Evolutionary conservation across 2,888 invertebrate species (phyloP).

Genomic region (Tanypteryx hageni): DNA sequence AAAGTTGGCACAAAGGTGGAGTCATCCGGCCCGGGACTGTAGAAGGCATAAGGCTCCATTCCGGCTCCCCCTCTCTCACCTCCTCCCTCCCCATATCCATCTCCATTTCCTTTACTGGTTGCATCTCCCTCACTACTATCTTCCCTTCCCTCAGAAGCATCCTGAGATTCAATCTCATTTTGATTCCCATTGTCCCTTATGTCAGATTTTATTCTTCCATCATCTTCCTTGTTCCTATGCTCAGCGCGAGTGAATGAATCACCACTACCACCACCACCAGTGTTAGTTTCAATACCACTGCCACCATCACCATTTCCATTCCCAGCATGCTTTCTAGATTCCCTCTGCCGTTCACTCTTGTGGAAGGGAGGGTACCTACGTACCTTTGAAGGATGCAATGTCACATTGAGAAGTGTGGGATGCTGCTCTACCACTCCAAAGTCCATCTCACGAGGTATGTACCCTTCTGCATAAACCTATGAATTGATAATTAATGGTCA

Average conservation of each 20-base stretch:
- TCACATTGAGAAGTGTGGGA: constrained; percentile 90
- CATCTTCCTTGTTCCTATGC: neutral
- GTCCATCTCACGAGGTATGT: constrained; percentile 88
- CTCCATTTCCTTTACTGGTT: constrained; percentile 43
- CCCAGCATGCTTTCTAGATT: constrained; percentile 66
- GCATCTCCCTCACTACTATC: constrained; percentile 65
- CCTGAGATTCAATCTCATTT: constrained; percentile 22
- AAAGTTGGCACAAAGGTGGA: constrained; percentile 66
- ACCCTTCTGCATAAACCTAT: constrained; percentile 91
- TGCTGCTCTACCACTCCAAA: constrained; percentile 91
- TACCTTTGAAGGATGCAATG: constrained; percentile 88
- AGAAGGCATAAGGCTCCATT: constrained; percentile 67
- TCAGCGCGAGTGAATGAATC: neutral
- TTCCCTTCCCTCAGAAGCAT: constrained; percentile 66
- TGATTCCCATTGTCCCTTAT: neutral
- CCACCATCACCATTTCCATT: constrained; percentile 46
- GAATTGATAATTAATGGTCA: constrained; percentile 64
- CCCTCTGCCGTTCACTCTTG: constrained; percentile 16
- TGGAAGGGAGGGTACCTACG: constrained; percentile 70
- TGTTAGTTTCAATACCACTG: constrained; percentile 49
- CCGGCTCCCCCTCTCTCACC: neutral
- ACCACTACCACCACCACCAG: constrained; percentile 59
- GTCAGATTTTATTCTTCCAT: neutral
- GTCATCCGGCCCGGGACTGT: constrained; percentile 66
- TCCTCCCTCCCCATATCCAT: neutral